These are phyloP conservation scores for Motacilla tschutschensis DNA, from an alignment of 2,113 vertebrate species.

Conservation along the genomic window DNA sequence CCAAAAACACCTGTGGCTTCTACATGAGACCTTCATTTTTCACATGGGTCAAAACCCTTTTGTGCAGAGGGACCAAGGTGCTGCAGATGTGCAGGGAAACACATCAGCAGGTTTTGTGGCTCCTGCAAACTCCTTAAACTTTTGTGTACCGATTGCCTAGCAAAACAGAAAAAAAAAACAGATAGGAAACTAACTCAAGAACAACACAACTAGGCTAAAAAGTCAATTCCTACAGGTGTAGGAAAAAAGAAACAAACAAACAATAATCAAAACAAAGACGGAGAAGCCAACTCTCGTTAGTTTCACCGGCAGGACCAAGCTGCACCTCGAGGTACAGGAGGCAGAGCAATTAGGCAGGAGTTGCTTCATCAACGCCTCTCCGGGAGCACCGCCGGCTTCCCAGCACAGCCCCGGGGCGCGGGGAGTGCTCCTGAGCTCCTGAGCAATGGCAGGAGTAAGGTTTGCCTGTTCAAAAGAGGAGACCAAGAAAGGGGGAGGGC, in stretches of 20 bases:
- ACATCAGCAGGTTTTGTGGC: accelerated
- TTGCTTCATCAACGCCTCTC: conserved; percentile 29
- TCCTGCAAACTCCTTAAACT: background rate
- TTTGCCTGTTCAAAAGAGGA: background rate
- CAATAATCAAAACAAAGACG: background rate
- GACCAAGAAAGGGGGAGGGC: too few relatives aligned
- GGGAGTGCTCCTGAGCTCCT: background rate
- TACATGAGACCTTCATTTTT: background rate
- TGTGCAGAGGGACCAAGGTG: background rate
- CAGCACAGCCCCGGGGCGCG: background rate
- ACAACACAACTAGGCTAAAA: background rate
- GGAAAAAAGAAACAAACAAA: background rate
- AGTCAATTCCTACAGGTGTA: accelerated
- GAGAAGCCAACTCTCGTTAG: background rate
- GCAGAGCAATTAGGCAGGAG: background rate
- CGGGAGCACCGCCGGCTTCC: background rate
- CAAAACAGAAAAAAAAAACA: background rate
- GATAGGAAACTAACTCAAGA: background rate
- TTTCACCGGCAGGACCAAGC: background rate
- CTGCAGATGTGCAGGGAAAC: background rate
- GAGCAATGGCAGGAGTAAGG: background rate
- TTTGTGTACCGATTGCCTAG: background rate
- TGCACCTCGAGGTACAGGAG: background rate
- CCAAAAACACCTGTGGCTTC: background rate
- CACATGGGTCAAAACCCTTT: background rate